These are phyloP conservation scores for Microcaecilia unicolor DNA, from an alignment of 2,797 vertebrate genomes.

Conservation along the genomic window DNA sequence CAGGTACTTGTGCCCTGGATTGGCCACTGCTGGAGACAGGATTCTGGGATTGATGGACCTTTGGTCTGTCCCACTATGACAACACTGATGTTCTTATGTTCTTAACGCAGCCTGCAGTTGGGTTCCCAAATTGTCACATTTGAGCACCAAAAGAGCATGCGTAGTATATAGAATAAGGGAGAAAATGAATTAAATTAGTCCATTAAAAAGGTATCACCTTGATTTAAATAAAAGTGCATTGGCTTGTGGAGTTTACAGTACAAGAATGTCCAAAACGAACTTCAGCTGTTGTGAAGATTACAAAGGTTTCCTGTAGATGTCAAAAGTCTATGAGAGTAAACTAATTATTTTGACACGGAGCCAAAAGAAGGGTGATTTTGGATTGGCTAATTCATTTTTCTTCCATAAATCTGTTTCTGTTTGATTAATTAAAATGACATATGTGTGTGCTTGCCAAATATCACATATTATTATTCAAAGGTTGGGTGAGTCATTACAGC, in stretches of 20 bases:
- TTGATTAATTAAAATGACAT: conserved; percentile 50
- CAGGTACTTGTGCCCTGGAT: too few relatives aligned
- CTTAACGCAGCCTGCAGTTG: too few relatives aligned
- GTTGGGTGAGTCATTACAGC: conserved; percentile 37
- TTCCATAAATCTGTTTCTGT: conserved; percentile 42
- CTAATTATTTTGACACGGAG: conserved; percentile 36
- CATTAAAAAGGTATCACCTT: too few relatives aligned
- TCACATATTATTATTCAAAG: conserved; percentile 46
- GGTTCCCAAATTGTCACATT: too few relatives aligned
- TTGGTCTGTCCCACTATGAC: too few relatives aligned
- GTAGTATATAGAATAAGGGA: too few relatives aligned
- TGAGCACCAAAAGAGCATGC: too few relatives aligned
- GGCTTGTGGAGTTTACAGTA: background rate
- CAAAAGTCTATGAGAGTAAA: conserved; percentile 36
- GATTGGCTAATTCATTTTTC: conserved; percentile 35
- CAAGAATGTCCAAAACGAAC: conserved; percentile 7
- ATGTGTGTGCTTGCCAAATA: conserved; percentile 44
- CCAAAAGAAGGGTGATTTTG: conserved; percentile 21
- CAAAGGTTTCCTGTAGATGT: conserved; percentile 25
- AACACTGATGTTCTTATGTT: too few relatives aligned
- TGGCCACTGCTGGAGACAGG: too few relatives aligned
- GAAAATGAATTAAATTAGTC: too few relatives aligned
- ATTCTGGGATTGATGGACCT: too few relatives aligned
- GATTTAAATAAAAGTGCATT: conserved; percentile 6
- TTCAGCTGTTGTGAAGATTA: conserved; percentile 7